Conservation (phyloP, 2,113 vertebrate species). For the Sphaerodactylus townsendi region DNA sequence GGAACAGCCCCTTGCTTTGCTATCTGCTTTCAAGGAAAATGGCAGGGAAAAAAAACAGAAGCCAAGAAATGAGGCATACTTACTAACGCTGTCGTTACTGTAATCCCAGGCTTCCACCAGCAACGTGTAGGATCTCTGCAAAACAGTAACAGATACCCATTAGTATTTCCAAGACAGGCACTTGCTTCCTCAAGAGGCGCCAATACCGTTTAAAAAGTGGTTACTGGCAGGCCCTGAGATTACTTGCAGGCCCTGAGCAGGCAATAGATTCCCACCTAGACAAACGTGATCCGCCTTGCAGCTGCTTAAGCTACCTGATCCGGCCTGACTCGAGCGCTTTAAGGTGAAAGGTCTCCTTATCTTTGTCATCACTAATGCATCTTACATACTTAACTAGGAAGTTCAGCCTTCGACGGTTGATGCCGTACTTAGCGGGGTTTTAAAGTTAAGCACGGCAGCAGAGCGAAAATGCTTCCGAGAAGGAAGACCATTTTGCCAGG, state of each 20-base stretch:
- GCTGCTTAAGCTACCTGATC: slow-evolving; percentile 50
- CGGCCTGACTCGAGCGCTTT: slow-evolving; percentile 57
- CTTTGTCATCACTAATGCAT: slow-evolving; percentile 62
- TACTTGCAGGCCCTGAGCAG: slow-evolving; percentile 59
- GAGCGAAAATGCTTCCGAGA: background rate
- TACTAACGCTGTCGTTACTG: slow-evolving; percentile 91
- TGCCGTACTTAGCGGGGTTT: background rate
- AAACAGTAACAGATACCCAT: slow-evolving; percentile 66
- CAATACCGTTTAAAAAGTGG: background rate
- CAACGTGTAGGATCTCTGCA: slow-evolving; percentile 95
- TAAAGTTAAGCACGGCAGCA: background rate
- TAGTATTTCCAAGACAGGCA: background rate
- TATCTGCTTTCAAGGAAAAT: background rate
- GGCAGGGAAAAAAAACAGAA: background rate
- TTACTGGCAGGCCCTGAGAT: background rate
- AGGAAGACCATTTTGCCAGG: slow-evolving; percentile 18
- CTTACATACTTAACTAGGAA: slow-evolving; percentile 60
- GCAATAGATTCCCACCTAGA: slow-evolving; percentile 59
- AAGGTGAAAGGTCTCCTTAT: slow-evolving; percentile 47
- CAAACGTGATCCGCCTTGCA: slow-evolving; percentile 56
- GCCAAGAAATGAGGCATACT: slow-evolving; percentile 70
- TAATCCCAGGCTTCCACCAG: slow-evolving; percentile 96
- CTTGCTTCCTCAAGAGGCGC: background rate
- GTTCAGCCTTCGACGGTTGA: slow-evolving; percentile 42
- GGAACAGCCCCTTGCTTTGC: background rate